A percentile compares a stretch with the other conserved stretches of the same genome.
Evolutionary conservation across 2,797 vertebrate species (phyloP).

Genomic region (Siniperca scherzeri): DNA sequence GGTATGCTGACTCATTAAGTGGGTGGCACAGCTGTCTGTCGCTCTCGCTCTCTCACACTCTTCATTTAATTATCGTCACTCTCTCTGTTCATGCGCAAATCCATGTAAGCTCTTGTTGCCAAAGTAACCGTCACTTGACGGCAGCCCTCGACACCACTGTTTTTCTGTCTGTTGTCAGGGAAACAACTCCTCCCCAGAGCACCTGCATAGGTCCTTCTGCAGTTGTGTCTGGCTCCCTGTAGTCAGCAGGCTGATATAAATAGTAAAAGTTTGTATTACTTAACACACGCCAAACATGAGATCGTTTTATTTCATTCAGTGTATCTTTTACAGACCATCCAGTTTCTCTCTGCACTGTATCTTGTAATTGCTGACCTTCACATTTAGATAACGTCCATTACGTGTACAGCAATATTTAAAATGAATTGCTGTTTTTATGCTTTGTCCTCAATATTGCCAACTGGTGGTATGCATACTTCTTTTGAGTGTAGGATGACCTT

Average conservation of each 20-base stretch:
- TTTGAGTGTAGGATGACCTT: not conserved
- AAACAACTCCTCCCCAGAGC: constrained; percentile 56
- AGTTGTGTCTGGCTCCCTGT: constrained; percentile 56
- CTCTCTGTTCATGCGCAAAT: constrained; percentile 11
- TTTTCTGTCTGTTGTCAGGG: constrained; percentile 70
- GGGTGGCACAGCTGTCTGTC: constrained; percentile 29
- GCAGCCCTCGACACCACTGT: constrained; percentile 41
- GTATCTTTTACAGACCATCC: not conserved
- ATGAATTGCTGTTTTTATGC: not conserved
- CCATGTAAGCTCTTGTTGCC: constrained; percentile 41
- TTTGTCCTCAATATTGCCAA: constrained; percentile 28
- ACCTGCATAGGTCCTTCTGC: constrained; percentile 44
- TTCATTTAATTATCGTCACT: constrained; percentile 44
- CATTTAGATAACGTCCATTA: constrained; percentile 7
- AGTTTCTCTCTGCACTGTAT: not conserved
- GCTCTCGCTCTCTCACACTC: constrained; percentile 16
- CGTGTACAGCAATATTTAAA: constrained; percentile 7
- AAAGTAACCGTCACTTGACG: constrained; percentile 67
- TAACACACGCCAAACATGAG: not conserved
- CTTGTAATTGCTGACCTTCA: constrained; percentile 21
- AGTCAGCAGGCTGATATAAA: constrained; percentile 50
- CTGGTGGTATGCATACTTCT: constrained; percentile 9
- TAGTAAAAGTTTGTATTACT: constrained; percentile 27
- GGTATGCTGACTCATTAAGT: constrained; percentile 56
- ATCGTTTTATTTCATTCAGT: not conserved